These are phyloP conservation scores for Agrilus planipennis DNA, from an alignment of 1,140 invertebrate species.

Conservation along the genomic window DNA sequence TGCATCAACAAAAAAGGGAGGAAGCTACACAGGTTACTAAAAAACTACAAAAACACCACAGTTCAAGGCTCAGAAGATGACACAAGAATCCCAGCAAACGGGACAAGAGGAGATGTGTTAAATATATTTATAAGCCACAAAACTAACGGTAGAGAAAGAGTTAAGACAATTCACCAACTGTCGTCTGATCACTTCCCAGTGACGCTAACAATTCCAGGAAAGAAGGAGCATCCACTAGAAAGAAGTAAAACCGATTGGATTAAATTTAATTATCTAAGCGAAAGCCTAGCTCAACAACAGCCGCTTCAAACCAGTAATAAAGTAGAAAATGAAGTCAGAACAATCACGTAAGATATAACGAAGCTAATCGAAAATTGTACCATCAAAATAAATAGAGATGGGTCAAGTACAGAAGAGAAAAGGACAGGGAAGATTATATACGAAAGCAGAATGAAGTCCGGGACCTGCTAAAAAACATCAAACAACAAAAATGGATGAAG, in stretches of 20 bases:
- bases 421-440: neutral
- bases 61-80: neutral
- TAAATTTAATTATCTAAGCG: conserved; percentile 1
- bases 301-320: too few relatives aligned
- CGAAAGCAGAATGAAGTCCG: neutral
- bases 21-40: neutral
- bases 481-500: too few relatives aligned
- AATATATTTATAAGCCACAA: neutral
- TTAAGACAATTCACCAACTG: neutral
- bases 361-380: too few relatives aligned
- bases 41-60: too few relatives aligned
- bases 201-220: neutral
- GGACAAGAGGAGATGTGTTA: neutral
- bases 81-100: neutral
- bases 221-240: neutral
- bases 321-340: too few relatives aligned
- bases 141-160: neutral
- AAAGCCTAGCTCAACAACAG: too few relatives aligned
- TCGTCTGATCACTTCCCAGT: conserved; percentile 3
- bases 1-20: conserved; percentile 1
- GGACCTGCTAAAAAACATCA: conserved; percentile 1
- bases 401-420: neutral
- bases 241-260: neutral
- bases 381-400: neutral
- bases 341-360: too few relatives aligned